Base-by-base conservation (phyloP, 2,888 invertebrate species). In the Nomada flava region DNA sequence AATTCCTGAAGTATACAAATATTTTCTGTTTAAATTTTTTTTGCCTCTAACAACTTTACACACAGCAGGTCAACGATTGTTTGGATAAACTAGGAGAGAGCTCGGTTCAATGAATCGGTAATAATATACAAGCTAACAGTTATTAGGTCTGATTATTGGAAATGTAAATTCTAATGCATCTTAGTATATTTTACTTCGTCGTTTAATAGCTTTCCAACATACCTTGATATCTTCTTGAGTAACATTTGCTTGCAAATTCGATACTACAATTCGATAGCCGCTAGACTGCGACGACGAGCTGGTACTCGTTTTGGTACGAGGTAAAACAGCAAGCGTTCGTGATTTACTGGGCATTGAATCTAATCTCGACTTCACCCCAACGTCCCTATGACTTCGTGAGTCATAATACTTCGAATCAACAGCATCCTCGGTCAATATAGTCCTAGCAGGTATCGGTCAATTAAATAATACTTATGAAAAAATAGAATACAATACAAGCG, bases 201-300 rank as follows among this genome's bases (percentile, higher is more conserved):
- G 10, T 2, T n/a, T 3, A 23, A 0, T 4, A n/a, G 13, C 44
- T 5, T 50, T 57, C 13, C 47, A 47, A 20, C 23, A 2, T 94
- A 97, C 97, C 94, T 98, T 96, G 87, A 99, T 98, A 93, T 99
- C 98, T 89, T 97, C 97, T 88, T 97, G 97, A 18, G 98, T 98
- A 5, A 98, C 98, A 86, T 97, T 96, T 36, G 95, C 95, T 90
- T 98, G 97, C 83, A 99, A 95, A 95, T 98, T 99, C 86, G 98
- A 98, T 2, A 99, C 98, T 72, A 98, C 96, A 91, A 98, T 97
- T 90, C 98, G 95, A 93, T 96, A 98, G 62, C 98, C 98, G 5
- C 94, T 93, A 4, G 95, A 94, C 90, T 86, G 95, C 90, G 76
- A 94, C 5, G 86, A 75, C 26, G 91, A 89, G 63, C 79, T 85